A percentile compares a stretch with the other conserved stretches of the same genome.
These are phyloP conservation scores for Premnoplex brunnescens DNA, from an alignment of 2,797 vertebrate genomes.

Conservation along the genomic window DNA sequence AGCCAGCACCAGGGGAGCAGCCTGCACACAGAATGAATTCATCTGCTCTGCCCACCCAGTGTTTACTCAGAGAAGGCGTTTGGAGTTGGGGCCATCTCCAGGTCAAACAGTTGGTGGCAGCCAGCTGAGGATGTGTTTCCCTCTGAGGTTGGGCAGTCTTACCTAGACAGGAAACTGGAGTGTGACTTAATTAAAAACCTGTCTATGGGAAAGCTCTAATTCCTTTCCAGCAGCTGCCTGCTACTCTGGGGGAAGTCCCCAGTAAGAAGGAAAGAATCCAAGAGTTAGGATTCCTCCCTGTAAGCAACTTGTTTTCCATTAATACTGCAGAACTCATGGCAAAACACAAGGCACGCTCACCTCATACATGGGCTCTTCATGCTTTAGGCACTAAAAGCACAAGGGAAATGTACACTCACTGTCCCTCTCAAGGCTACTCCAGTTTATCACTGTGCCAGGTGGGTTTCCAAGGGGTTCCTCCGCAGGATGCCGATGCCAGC, in stretches of 20 bases:
- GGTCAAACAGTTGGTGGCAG: not conserved
- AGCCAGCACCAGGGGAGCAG: not conserved
- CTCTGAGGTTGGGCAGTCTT: not conserved
- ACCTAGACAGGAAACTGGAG: not conserved
- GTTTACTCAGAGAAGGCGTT: not conserved
- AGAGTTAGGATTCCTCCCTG: not conserved
- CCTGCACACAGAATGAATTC: not conserved
- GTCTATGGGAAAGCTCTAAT: not conserved
- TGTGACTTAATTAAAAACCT: not conserved
- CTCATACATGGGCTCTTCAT: not conserved
- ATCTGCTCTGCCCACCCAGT: not conserved
- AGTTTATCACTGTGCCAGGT: not conserved
- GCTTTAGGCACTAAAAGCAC: constrained; percentile 58
- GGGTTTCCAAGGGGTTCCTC: not conserved
- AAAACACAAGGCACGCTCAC: constrained; percentile 65
- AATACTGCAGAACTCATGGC: constrained; percentile 54
- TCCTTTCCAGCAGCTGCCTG: not conserved
- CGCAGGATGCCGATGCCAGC: not conserved
- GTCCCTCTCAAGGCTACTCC: constrained; percentile 5
- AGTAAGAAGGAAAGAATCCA: not conserved
- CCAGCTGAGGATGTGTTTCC: not conserved
- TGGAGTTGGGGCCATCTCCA: not conserved
- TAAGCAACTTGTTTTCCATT: constrained; percentile 43
- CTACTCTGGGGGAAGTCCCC: not conserved
- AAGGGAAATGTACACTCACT: not conserved